These are phyloP conservation scores for Drosophila borborema DNA, from an alignment of 2,888 invertebrate species.

Conservation along the genomic window DNA sequence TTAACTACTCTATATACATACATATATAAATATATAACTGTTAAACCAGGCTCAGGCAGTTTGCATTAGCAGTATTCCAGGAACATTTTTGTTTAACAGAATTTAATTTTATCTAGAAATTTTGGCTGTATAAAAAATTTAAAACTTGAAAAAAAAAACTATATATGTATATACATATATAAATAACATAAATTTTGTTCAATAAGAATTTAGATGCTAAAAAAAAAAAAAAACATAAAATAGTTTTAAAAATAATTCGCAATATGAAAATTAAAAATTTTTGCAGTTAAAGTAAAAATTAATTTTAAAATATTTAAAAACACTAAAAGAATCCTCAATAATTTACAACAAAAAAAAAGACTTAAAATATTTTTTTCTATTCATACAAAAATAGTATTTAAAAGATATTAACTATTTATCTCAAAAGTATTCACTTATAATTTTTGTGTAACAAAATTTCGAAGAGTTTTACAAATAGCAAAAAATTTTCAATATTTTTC, in stretches of 20 bases:
- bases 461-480: too few relatives aligned
- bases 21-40: slow-evolving; percentile 24
- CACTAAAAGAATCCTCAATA: neutral
- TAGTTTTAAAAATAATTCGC: neutral
- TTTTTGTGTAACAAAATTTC: neutral
- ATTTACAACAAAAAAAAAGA: neutral
- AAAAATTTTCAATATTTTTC: too few relatives aligned
- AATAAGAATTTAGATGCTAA: neutral
- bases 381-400: neutral
- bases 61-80: slow-evolving; percentile 13
- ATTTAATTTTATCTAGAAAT: neutral
- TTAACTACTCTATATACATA: slow-evolving; percentile 27
- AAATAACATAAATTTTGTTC: neutral
- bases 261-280: neutral
- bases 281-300: neutral
- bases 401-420: neutral
- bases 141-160: neutral
- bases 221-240: neutral
- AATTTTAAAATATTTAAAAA: neutral
- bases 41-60: slow-evolving; percentile 36
- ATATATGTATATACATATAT: neutral
- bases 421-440: neutral
- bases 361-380: neutral
- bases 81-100: neutral
- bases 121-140: neutral